Conservation (phyloP, 2,113 vertebrate genomes). For the Chrysemys picta region DNA sequence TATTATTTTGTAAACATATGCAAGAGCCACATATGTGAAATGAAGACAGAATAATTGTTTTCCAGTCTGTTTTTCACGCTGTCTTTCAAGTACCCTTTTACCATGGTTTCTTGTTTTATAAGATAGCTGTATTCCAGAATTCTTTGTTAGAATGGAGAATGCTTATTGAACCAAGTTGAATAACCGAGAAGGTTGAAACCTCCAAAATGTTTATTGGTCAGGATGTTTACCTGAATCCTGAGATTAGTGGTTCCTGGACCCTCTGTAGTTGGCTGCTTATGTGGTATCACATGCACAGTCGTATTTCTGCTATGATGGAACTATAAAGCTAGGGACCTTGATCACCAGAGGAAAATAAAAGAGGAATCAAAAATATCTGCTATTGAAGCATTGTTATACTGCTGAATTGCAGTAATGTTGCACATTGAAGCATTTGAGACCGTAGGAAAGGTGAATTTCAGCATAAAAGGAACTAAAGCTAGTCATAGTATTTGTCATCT, state of each 20-base stretch:
- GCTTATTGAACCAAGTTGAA: neutral
- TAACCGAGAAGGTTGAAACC: neutral
- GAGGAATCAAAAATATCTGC: neutral
- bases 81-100: neutral
- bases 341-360: neutral
- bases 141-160: neutral
- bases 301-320: neutral
- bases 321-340: neutral
- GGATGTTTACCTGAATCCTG: neutral
- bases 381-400: neutral
- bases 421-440: neutral
- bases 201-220: neutral
- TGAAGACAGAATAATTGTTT: neutral
- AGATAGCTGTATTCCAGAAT: neutral
- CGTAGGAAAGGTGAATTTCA: neutral
- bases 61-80: neutral
- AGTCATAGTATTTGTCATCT: accelerated
- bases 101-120: neutral
- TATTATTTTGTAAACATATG: neutral
- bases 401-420: neutral
- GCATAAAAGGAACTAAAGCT: accelerated
- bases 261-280: neutral
- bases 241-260: neutral
- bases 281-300: neutral
- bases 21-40: accelerated